A percentile compares a stretch with the other conserved stretches of the same genome.
Conservation (phyloP, 2,113 vertebrate species). For the Zeus faber region DNA sequence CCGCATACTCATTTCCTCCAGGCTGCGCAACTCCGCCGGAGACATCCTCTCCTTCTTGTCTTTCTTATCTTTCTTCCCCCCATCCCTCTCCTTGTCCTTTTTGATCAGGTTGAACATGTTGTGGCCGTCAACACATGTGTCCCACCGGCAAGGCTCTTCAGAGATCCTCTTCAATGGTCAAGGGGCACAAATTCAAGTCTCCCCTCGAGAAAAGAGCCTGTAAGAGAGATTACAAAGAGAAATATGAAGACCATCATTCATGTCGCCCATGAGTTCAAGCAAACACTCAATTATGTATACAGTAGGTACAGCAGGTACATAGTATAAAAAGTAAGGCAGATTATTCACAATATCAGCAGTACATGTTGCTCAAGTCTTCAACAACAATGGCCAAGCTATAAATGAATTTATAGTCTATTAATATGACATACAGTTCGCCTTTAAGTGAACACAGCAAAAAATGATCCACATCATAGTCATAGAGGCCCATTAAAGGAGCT, state of each 20-base stretch:
- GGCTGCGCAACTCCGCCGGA: constrained; percentile 86
- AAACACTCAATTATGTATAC: too few relatives aligned
- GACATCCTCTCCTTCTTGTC: constrained; percentile 96
- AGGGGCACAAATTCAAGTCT: too few relatives aligned
- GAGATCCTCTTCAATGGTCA: too few relatives aligned
- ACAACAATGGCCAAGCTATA: too few relatives aligned
- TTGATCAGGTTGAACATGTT: constrained; percentile 89
- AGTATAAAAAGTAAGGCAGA: too few relatives aligned
- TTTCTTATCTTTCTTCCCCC: constrained; percentile 88
- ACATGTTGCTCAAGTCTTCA: too few relatives aligned
- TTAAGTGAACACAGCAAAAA: constrained; percentile 8
- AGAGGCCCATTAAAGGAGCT: constrained; percentile 9
- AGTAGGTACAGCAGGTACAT: too few relatives aligned
- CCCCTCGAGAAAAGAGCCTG: too few relatives aligned
- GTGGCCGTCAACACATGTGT: constrained; percentile 10
- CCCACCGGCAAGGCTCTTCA: constrained; percentile 24
- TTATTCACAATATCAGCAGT: too few relatives aligned
- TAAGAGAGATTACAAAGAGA: too few relatives aligned
- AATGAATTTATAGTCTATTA: not conserved
- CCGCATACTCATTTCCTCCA: constrained; percentile 94
- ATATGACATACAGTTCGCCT: constrained; percentile 2
- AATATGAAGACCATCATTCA: too few relatives aligned
- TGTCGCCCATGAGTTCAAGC: too few relatives aligned
- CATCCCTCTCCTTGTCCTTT: constrained; percentile 84
- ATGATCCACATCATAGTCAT: constrained; percentile 2